phyloP scores from a whole-genome alignment of 2,113 vertebrate genomes.

The Callorhinus ursinus region DNA sequence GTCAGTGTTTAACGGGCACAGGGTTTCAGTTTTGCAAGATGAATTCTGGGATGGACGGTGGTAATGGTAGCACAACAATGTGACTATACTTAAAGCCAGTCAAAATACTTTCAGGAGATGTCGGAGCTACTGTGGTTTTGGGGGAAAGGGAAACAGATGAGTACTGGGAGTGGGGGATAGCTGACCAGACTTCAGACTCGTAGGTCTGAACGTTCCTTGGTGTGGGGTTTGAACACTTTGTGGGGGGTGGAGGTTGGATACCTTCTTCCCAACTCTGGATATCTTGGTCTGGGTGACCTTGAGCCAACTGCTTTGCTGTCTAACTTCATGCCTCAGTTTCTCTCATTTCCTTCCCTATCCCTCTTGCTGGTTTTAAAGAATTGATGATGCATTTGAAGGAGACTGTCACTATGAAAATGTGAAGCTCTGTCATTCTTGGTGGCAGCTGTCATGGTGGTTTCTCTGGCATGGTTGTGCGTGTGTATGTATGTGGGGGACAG shows the following conservation, averaged over 20 bases:
- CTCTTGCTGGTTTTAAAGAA: constrained; percentile 39
- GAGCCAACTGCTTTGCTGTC: constrained; percentile 48
- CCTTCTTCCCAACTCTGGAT: not conserved
- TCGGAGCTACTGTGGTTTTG: not conserved
- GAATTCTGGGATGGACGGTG: not conserved
- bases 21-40: not conserved
- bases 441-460: constrained; percentile 30
- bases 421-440: not conserved
- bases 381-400: constrained; percentile 51
- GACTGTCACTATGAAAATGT: constrained; percentile 27
- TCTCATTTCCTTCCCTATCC: not conserved
- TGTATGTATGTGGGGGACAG: not conserved
- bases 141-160: not conserved
- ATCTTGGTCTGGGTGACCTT: constrained; percentile 73
- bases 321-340: constrained; percentile 74
- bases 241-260: not conserved
- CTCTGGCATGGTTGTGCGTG: not conserved
- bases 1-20: not conserved
- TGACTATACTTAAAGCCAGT: not conserved
- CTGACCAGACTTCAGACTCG: not conserved
- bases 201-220: not conserved
- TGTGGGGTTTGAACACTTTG: constrained; percentile 27
- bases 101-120: not conserved
- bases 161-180: not conserved
- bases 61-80: too few species aligned